Evolutionary conservation across 2,113 vertebrate genomes (phyloP), one percentile per base, ranked within the genome.

Genomic region (Laterallus jamaicensis): DNA sequence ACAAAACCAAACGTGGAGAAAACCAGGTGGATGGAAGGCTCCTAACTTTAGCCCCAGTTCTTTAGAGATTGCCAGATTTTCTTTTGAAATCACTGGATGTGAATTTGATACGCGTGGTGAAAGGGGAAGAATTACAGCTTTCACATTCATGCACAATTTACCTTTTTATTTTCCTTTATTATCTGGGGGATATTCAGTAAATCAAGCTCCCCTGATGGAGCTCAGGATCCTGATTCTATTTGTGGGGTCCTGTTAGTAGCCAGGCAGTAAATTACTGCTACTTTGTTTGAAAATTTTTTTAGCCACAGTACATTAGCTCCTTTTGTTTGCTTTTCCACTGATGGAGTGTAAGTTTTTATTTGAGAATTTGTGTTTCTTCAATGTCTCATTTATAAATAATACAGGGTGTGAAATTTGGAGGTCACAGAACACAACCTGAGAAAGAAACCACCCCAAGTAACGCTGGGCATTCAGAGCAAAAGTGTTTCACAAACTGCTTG

Each of bases 291-390:
- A 96, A 94, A 97, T 98, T 98, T 98, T 97, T 98, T 97, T 98
- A 98, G 97, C 97, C 96, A 98, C 98, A 98, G 93, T 97, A 98
- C 98, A 98, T 98, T 98, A 98, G 97, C 97, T 97, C 81, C 95
- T 97, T 97, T 97, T 98, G 97, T 98, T 98, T 98, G 97, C 97
- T 98, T 98, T 98, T 97, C 96, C 97, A 97, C 95, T 87, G 95
- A 95, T 58, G 73, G 95, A 82, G 87, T 80, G 87, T 76, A 60
- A 62, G 37, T 95, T 98, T 97, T 97, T 97, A 91, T 95, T 97
- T 96, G 92, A 96, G 96, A 97, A 98, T 97, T 97, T 97, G 96
- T 97, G 96, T 98, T 98, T 75, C 96, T 97, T 97, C 77, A 98
- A 93, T 94, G 95, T 97, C 96, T 97, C 96, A 62, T 97, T 98